Conservation (phyloP, 1,140 invertebrate genomes). For the Bemisia tabaci region DNA sequence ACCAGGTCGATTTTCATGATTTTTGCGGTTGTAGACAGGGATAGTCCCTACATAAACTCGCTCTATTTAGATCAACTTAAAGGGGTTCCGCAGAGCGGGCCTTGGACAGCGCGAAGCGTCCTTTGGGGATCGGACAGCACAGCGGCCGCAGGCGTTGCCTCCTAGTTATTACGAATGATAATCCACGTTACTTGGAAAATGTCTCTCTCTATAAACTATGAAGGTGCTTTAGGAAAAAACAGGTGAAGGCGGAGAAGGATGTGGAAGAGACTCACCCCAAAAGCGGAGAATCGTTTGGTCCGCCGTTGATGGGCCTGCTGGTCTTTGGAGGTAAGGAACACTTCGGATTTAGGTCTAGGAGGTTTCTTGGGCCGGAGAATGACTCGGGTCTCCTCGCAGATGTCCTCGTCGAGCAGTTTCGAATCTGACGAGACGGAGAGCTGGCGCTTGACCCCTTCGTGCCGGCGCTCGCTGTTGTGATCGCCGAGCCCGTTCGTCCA, state of each 20-base stretch:
- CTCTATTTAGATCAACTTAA: too few species aligned
- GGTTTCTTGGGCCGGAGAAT: conserved; percentile 76
- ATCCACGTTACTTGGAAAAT: too few species aligned
- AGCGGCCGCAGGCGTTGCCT: too few species aligned
- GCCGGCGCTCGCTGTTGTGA: conserved; percentile 36
- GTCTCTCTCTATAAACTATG: too few species aligned
- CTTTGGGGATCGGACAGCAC: too few species aligned
- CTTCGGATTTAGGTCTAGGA: conserved; percentile 76
- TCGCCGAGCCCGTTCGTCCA: conserved; percentile 16
- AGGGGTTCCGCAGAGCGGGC: too few species aligned
- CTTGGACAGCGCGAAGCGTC: too few species aligned
- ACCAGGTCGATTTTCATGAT: too few species aligned
- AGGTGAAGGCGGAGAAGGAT: conserved; percentile 8
- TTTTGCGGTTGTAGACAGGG: too few species aligned
- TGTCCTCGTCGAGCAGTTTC: conserved; percentile 71
- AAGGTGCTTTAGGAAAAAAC: too few species aligned
- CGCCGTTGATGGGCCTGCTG: conserved; percentile 41
- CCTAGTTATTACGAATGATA: too few species aligned
- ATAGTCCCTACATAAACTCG: too few species aligned
- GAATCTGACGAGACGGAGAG: conserved; percentile 81
- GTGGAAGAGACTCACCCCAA: conserved; percentile 54
- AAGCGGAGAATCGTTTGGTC: conserved; percentile 79
- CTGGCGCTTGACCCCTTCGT: conserved; percentile 58
- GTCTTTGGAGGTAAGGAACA: conserved; percentile 50
- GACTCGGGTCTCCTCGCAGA: conserved; percentile 67